These are phyloP conservation scores for Dreissena rostriformis DNA, from an alignment of 1,140 invertebrate genomes.

Conservation along the genomic window DNA sequence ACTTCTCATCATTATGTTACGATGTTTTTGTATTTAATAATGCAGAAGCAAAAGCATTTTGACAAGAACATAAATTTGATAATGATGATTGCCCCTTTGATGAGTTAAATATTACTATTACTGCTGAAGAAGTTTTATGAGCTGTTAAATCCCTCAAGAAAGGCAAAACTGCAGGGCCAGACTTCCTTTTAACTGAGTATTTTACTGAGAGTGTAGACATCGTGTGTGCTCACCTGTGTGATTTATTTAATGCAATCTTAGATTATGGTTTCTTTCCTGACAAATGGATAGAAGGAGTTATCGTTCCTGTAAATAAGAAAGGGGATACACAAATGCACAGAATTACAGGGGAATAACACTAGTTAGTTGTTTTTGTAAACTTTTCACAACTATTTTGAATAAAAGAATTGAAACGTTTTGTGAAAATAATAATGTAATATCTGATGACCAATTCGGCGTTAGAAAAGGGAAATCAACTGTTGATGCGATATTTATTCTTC, in stretches of 20 bases:
- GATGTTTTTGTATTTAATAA: background rate
- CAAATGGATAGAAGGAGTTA: background rate
- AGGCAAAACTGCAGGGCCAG: background rate
- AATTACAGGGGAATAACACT: background rate
- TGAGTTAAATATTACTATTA: background rate
- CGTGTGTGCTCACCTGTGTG: slow-evolving; percentile 1
- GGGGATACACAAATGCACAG: background rate
- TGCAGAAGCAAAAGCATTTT: background rate
- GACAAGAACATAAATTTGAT: background rate
- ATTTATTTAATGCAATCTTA: slow-evolving; percentile 7
- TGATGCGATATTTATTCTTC: background rate
- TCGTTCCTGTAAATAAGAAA: background rate
- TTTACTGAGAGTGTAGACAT: background rate
- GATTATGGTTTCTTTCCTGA: background rate
- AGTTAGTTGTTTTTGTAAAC: no score
- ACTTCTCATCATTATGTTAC: slow-evolving; percentile 1
- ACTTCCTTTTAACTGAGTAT: slow-evolving; percentile 3
- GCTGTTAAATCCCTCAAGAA: slow-evolving; percentile 12
- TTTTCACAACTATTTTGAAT: background rate
- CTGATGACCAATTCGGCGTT: background rate
- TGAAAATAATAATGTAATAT: slow-evolving; percentile 10
- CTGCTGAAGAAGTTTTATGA: background rate
- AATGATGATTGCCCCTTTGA: background rate
- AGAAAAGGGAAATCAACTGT: slow-evolving; percentile 10
- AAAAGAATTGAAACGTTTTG: background rate